Evolutionary conservation across 2,888 invertebrate genomes (phyloP), one percentile per base, ranked within the genome.

Genomic region (Formica aserva): DNA sequence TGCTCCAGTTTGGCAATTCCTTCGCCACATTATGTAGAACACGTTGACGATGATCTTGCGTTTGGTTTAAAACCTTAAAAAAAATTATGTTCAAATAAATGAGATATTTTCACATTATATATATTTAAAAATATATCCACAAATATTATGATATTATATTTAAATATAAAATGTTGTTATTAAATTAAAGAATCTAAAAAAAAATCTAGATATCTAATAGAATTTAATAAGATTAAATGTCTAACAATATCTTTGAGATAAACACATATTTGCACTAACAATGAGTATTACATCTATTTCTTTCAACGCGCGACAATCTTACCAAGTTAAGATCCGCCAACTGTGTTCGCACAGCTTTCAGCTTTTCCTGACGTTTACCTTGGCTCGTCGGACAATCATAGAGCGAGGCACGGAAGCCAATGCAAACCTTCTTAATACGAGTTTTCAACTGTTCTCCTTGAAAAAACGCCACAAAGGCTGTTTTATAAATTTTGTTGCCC

Each of bases 391-490:
- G 98, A 94, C 98, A 99, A 0, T 98, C 98, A 95, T 99, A 99
- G 86, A 98, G 95, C 4, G 98, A 98, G 3, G 98, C 98, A 91
- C 98, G 97, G 95, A 98, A 99, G 1, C 98, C 98, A 88, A 98
- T 97, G 95, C 98, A 98, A 65, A 99, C 98, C 95, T 99, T 99
- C 95, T 98, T 98, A 86, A 98, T 98, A 88, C 98, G 97, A 0
- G 97, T 96, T 95, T 98, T 98, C 80, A 99, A 95, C 93, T 98
- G 98, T 91, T 98, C 98, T 67, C 98, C 99, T 97, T 98, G 97
- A 96, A 97, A 97, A 96, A 97, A 97, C 48, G 97, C 97, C 82
- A 97, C 97, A 95, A 99, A 99, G 63, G 98, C 98, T 2, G 97
- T 97, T 95, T 99, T 99, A 96, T 97, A 97, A 87, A 98, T 97